Evolutionary conservation across 92 coral and sea anemone species (phyloP).

Genomic region (Muricea muricata): DNA sequence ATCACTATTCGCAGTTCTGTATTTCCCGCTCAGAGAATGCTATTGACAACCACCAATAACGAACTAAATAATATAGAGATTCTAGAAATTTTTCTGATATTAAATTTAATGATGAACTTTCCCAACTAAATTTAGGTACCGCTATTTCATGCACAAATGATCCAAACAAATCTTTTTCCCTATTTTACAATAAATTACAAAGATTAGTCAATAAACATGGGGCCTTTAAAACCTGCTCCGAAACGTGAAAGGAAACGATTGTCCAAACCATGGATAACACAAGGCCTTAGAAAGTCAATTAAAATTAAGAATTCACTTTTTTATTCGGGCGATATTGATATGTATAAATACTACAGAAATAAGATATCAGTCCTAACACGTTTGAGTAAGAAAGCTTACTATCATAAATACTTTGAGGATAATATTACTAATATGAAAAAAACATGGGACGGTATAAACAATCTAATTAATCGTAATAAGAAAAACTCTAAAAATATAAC

Average conservation of each 20-base stretch:
- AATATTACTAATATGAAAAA: constrained; percentile 47
- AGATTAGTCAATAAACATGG: constrained; percentile 56
- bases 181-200: too few relatives aligned
- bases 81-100: constrained; percentile 47
- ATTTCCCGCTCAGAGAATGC: too few relatives aligned
- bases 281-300: constrained; percentile 36
- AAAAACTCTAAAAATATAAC: constrained; percentile 4
- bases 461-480: constrained; percentile 41
- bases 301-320: constrained; percentile 29
- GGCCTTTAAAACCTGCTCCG: constrained; percentile 51
- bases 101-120: constrained; percentile 54
- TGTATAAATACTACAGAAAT: constrained; percentile 54
- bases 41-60: too few relatives aligned
- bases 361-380: constrained; percentile 27
- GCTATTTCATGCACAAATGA: constrained; percentile 24
- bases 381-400: constrained; percentile 39
- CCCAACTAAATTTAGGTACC: constrained; percentile 25
- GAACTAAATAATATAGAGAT: constrained; percentile 29
- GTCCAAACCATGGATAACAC: constrained; percentile 59
- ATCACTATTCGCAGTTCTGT: too few relatives aligned
- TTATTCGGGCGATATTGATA: constrained; percentile 46
- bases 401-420: constrained; percentile 43
- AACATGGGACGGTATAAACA: constrained; percentile 56
- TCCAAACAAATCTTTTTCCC: constrained; percentile 38
- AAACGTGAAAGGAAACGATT: constrained; percentile 42